Conservation (phyloP, 2,797 vertebrate species). For the Trachops cirrhosus region DNA sequence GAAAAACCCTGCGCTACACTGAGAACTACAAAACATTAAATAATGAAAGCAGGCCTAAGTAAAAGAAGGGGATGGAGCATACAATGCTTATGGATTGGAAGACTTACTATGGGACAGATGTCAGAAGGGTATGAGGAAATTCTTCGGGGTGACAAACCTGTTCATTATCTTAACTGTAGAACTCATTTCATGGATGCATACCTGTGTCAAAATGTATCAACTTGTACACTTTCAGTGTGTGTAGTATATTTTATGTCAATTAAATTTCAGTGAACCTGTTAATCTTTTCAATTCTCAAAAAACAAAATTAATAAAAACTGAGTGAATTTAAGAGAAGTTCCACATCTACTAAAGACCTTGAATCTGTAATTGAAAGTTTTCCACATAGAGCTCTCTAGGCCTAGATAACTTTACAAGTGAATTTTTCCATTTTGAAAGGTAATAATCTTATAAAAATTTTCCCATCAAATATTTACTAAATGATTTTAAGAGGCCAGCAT, state of each 20-base stretch:
- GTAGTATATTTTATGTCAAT: not conserved
- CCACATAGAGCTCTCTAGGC: not conserved
- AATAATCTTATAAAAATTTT: not conserved
- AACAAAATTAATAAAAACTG: not conserved
- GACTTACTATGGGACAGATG: not conserved
- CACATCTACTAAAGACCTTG: not conserved
- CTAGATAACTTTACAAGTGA: not conserved
- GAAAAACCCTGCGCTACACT: not conserved
- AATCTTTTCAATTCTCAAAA: slow-evolving; percentile 1
- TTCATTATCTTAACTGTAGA: not conserved
- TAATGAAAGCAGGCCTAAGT: not conserved
- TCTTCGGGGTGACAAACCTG: not conserved
- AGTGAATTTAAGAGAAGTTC: not conserved
- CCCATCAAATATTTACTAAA: not conserved
- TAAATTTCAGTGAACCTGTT: not conserved
- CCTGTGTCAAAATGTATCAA: not conserved
- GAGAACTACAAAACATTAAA: not conserved
- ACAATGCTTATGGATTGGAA: not conserved
- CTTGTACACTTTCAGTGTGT: not conserved
- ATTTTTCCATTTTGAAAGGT: not conserved
- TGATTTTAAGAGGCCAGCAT: not conserved
- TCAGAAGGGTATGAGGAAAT: not conserved
- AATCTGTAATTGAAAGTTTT: not conserved
- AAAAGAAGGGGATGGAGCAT: not conserved
- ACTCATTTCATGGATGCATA: not conserved